Evolutionary conservation across 2,113 vertebrate genomes (phyloP), one percentile per base, ranked within the genome.

Genomic region (Octodon degus): DNA sequence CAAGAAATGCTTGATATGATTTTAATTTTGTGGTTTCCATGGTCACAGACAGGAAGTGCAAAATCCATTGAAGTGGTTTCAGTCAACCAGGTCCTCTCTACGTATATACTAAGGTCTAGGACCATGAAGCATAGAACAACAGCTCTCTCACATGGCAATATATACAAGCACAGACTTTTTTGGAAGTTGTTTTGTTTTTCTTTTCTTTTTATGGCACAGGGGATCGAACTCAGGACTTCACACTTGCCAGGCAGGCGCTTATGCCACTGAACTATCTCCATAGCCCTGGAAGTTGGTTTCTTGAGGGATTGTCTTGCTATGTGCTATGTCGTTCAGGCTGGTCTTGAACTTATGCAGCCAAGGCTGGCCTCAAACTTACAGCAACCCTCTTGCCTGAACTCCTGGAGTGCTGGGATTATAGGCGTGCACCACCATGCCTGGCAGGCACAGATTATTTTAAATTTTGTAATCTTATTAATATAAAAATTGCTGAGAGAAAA

Each of bases 71-170:
- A 84, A 53, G 77, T 5, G 24, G 43, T 82, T 30, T 62, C 58
- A 27, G 2, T 50, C 34, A 32, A 24, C 5, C 60, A 20, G 47
- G n/a, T 63, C 55, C 50, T 65, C 24, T 50, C 16, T 20, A 25
- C 2, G 34, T 3, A 22, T 11, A 12, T 1, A 6, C 1, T 32
- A 0, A 34, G 16, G 60, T 50, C 50, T 13, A 0, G 10, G 65
- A 60, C 62, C 8, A 40, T 65, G 63, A 37, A 30, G 20, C 58
- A 30, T 11, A n/a, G 63, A 43, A 58, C 62, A 65, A 86, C 83
- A 55, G 24, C 13, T 10, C 27, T 20, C 74, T 32, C 47, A 16
- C 0, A 20, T 7, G 11, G 12, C 20, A 20, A 17, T 5, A 24
- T 0, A 68, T 79, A 50, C 22, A 55, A 1, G 19, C 9, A 70